These are phyloP conservation scores for Ursus arctos DNA, from an alignment of 2,113 vertebrate species.

Conservation along the genomic window DNA sequence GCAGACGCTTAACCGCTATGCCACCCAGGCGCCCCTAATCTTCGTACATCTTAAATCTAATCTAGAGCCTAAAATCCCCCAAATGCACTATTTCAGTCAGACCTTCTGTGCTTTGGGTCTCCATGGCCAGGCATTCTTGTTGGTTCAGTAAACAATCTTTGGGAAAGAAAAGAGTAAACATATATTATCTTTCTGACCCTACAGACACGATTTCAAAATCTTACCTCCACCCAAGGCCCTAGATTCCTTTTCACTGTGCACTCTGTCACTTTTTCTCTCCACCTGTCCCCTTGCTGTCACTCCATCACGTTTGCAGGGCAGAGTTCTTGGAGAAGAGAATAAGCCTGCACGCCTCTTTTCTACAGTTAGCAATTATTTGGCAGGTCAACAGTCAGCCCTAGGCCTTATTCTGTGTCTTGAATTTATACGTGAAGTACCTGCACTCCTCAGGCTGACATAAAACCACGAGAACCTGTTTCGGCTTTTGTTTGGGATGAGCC, in stretches of 20 bases:
- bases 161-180: background rate
- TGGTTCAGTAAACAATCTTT: background rate
- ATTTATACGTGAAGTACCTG: background rate
- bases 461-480: background rate
- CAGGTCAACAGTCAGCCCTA: background rate
- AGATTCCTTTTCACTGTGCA: background rate
- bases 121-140: background rate
- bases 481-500: background rate
- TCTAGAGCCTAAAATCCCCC: background rate
- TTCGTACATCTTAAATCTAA: background rate
- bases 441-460: background rate
- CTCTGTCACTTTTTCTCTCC: background rate
- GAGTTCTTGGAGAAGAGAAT: background rate
- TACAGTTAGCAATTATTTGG: background rate
- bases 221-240: background rate
- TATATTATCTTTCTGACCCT: background rate
- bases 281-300: background rate
- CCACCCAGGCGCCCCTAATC: no score
- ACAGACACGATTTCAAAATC: background rate
- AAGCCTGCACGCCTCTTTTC: background rate
- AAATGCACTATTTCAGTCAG: background rate
- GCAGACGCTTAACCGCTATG: no score
- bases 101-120: background rate
- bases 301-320: background rate
- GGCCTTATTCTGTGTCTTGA: constrained; percentile 13